Percentiles rank a stretch among this genome's conserved stretches.
Conservation (phyloP, 2,113 vertebrate species). For the Harpagus bidentatus region DNA sequence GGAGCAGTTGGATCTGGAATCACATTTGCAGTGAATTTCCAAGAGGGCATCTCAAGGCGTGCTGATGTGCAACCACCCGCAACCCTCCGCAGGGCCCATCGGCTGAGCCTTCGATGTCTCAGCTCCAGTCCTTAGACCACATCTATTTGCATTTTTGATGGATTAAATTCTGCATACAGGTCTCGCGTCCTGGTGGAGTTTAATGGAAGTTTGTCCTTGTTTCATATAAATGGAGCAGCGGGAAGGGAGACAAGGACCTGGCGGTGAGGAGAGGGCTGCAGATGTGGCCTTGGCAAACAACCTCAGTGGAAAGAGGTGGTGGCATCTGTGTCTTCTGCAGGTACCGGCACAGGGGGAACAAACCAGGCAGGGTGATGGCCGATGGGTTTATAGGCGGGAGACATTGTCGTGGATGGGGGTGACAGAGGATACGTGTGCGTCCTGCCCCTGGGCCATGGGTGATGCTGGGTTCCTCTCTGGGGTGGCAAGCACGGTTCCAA, state of each 20-base stretch:
- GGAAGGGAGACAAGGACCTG: too few species aligned
- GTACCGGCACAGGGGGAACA: not conserved
- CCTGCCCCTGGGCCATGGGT: not conserved
- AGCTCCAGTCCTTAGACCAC: not conserved
- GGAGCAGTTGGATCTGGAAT: not conserved
- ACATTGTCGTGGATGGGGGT: fast-evolving
- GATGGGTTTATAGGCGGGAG: fast-evolving
- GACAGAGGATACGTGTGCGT: fast-evolving
- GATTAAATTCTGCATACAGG: not conserved
- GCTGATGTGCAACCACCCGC: not conserved
- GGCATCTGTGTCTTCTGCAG: not conserved
- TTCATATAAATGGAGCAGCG: fast-evolving
- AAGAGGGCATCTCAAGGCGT: not conserved
- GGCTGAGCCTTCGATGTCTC: not conserved
- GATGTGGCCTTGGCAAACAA: not conserved
- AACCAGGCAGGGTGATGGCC: not conserved
- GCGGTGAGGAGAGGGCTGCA: not conserved
- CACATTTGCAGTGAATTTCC: not conserved
- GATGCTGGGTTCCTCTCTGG: not conserved
- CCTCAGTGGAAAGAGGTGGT: not conserved
- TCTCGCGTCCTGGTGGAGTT: not conserved
- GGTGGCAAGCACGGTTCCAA: not conserved
- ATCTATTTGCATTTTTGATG: not conserved
- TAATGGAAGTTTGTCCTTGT: not conserved
- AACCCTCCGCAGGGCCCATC: not conserved